Conservation (phyloP, 2,797 vertebrate species). For the Darevskia mixta region DNA sequence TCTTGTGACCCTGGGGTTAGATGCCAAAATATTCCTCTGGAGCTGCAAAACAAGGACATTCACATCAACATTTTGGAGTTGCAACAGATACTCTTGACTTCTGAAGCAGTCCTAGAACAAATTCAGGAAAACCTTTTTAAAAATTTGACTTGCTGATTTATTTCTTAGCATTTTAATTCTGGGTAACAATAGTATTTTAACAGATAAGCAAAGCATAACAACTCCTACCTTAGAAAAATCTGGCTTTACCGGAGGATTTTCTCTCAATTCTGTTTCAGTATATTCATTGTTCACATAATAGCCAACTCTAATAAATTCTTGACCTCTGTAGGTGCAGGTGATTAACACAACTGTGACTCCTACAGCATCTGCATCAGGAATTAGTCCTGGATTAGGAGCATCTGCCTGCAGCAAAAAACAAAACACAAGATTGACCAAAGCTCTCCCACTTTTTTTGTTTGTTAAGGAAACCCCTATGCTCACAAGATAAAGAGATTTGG, state of each 20-base stretch:
- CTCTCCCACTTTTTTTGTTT: not conserved
- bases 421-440: not conserved
- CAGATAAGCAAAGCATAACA: not conserved
- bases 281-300: slow-evolving; percentile 89
- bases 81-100: not conserved
- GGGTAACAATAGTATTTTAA: not conserved
- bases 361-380: slow-evolving; percentile 86
- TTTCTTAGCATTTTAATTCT: slow-evolving; percentile 20
- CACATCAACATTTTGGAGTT: slow-evolving; percentile 11
- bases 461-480: not conserved
- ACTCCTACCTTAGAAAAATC: slow-evolving; percentile 85
- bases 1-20: slow-evolving; percentile 87
- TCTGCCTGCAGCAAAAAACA: slow-evolving; percentile 78
- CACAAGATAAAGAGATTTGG: not conserved
- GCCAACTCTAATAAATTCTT: slow-evolving; percentile 87
- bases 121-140: not conserved
- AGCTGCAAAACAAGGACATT: slow-evolving; percentile 74
- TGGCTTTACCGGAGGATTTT: slow-evolving; percentile 86
- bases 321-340: slow-evolving; percentile 85
- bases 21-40: slow-evolving; percentile 87
- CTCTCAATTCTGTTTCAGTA: slow-evolving; percentile 85
- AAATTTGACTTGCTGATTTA: slow-evolving; percentile 1
- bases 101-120: not conserved
- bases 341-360: slow-evolving; percentile 87
- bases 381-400: slow-evolving; percentile 84